Evolutionary conservation across 2,888 invertebrate species (phyloP).

Genomic region (Napeogenes inachia): DNA sequence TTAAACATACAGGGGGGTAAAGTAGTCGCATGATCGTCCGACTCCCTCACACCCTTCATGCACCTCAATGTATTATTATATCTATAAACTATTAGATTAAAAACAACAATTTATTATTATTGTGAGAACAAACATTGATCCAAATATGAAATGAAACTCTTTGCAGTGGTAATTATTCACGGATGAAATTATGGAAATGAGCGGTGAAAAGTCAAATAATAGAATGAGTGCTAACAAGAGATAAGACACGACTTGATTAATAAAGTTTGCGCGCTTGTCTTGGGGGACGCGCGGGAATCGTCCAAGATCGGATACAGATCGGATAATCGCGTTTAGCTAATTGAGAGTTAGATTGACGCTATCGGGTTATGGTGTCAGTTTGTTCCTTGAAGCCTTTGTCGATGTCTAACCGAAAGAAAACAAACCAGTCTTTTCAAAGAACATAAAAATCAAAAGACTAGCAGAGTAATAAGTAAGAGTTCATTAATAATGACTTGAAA

Average conservation of each 20-base stretch:
- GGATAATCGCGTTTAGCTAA: constrained; percentile 76
- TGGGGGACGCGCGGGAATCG: constrained; percentile 57
- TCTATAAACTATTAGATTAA: constrained; percentile 61
- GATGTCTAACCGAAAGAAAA: constrained; percentile 7
- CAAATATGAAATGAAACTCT: constrained; percentile 64
- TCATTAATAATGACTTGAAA: neutral
- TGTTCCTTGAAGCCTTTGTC: constrained; percentile 12
- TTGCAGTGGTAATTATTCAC: constrained; percentile 53
- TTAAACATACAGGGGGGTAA: constrained; percentile 71
- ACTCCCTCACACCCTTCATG: constrained; percentile 39
- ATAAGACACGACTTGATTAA: constrained; percentile 78
- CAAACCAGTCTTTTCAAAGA: constrained; percentile 1
- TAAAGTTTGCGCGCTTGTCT: constrained; percentile 75
- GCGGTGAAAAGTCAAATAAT: constrained; percentile 77
- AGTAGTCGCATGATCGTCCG: constrained; percentile 46
- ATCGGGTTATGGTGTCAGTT: constrained; percentile 49
- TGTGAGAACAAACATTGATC: constrained; percentile 28
- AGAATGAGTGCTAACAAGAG: constrained; percentile 78
- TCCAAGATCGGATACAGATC: constrained; percentile 68
- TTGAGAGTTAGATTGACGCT: constrained; percentile 77
- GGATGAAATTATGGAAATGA: constrained; percentile 77
- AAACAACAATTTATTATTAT: constrained; percentile 49
- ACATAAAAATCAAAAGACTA: neutral
- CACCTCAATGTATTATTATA: constrained; percentile 63
- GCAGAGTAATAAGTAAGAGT: neutral